A percentile compares a stretch with the other conserved stretches of the same genome.
Evolutionary conservation across 2,888 invertebrate species (phyloP).

Genomic region (Rhodophaea formosa): DNA sequence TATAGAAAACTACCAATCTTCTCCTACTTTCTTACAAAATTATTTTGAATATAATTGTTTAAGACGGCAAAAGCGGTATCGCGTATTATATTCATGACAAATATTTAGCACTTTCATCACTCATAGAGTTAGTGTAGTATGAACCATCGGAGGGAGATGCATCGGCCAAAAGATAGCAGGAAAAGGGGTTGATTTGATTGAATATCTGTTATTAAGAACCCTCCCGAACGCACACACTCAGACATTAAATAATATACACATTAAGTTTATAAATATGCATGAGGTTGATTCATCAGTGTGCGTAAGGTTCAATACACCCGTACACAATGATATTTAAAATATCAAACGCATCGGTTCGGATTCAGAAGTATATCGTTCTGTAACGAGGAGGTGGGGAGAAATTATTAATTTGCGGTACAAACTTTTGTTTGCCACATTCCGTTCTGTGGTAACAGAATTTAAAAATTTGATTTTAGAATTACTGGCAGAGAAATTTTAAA

Average conservation of each 20-base stretch:
- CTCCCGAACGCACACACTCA: slow-evolving; percentile 63
- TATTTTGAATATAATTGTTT: no score
- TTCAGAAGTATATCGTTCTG: slow-evolving; percentile 11
- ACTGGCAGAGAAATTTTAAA: slow-evolving; percentile 1
- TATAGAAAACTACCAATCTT: no score
- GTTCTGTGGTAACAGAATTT: background rate
- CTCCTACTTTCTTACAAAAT: no score
- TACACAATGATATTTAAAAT: slow-evolving; percentile 19
- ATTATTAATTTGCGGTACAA: slow-evolving; percentile 15
- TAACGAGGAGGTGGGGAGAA: slow-evolving; percentile 12
- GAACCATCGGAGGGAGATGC: slow-evolving; percentile 58
- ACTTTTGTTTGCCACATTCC: slow-evolving; percentile 10
- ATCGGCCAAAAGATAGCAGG: slow-evolving; percentile 72
- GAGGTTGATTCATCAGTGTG: slow-evolving; percentile 47
- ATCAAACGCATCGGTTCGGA: slow-evolving; percentile 14
- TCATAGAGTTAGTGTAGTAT: slow-evolving; percentile 25
- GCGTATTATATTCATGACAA: slow-evolving; percentile 1
- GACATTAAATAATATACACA: slow-evolving; percentile 76
- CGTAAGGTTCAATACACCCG: slow-evolving; percentile 26
- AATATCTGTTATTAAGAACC: slow-evolving; percentile 80
- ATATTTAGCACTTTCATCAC: slow-evolving; percentile 17
- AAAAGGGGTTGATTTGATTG: slow-evolving; percentile 79
- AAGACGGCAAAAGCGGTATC: no score
- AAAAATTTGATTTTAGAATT: slow-evolving; percentile 10
- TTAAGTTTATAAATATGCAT: slow-evolving; percentile 79